These are phyloP conservation scores for Leptodirus hochenwartii DNA, from an alignment of 2,888 invertebrate genomes.

Conservation along the genomic window DNA sequence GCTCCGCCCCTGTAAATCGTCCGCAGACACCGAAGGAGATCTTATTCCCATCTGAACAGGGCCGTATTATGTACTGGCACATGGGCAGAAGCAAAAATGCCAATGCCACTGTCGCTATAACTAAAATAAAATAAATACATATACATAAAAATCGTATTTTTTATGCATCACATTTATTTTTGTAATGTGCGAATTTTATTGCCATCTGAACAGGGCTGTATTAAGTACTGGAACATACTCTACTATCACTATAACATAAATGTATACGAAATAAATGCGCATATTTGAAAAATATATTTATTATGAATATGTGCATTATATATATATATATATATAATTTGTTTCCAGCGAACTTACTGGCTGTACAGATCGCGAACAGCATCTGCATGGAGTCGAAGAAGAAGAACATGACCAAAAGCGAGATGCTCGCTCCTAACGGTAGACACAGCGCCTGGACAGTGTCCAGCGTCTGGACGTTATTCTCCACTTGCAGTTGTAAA, in stretches of 20 bases:
- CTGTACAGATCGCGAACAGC: constrained; percentile 89
- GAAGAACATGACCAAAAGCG: constrained; percentile 94
- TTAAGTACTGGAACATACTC: no score
- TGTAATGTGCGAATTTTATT: no score
- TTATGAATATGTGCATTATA: no score
- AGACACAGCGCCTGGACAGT: constrained; percentile 95
- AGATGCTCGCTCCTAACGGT: constrained; percentile 89
- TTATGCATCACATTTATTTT: no score
- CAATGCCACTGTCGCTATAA: constrained; percentile 90
- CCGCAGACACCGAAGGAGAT: constrained; percentile 86
- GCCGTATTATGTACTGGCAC: constrained; percentile 87
- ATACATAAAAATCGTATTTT: no score
- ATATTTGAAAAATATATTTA: no score
- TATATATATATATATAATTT: no score
- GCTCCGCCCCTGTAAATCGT: constrained; percentile 84
- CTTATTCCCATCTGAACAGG: constrained; percentile 66
- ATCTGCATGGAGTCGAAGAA: constrained; percentile 98
- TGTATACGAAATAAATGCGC: no score
- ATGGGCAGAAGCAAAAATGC: constrained; percentile 91
- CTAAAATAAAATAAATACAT: constrained; percentile 29
- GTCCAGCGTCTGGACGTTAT: constrained; percentile 74
- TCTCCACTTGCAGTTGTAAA: no score
- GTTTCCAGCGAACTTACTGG: constrained; percentile 50
- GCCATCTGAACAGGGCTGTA: no score
- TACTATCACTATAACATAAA: no score